Percentiles rank a stretch among this genome's conserved stretches.
Conservation (phyloP, 2,113 vertebrate genomes). For the Pontoporia blainvillei region DNA sequence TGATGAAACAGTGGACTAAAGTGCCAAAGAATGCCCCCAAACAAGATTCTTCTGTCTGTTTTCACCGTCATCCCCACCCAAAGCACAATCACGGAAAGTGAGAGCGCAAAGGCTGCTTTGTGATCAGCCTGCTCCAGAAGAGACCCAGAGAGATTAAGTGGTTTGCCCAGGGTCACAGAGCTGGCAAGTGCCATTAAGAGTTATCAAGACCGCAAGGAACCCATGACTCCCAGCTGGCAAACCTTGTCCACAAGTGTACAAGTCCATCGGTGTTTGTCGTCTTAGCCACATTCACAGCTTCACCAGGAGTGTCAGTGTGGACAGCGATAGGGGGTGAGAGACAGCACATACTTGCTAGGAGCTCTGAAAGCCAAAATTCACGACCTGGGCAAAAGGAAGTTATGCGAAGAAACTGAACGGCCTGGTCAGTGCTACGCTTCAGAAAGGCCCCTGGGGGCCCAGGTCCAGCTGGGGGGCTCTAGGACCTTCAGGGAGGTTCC, state of each 20-base stretch:
- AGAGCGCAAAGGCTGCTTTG: not conserved
- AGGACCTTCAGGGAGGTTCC: not conserved
- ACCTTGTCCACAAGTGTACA: not conserved
- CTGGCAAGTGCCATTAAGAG: not conserved
- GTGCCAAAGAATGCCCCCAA: not conserved
- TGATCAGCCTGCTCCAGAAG: not conserved
- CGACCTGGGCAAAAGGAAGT: not conserved
- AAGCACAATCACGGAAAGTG: not conserved
- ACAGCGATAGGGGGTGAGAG: not conserved
- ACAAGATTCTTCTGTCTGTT: not conserved
- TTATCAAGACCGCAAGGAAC: not conserved
- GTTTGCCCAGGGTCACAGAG: not conserved
- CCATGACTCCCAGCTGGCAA: not conserved
- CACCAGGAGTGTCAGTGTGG: not conserved
- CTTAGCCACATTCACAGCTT: not conserved
- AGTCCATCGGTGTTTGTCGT: not conserved
- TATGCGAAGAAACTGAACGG: not conserved
- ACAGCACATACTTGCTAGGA: not conserved
- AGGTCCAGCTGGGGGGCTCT: not conserved
- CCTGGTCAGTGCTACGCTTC: fast-evolving
- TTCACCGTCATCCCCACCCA: not conserved
- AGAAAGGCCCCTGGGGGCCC: not conserved
- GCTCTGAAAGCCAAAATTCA: not conserved
- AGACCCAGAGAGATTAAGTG: not conserved
- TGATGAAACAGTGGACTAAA: not conserved